phyloP scores from a whole-genome alignment of 2,113 vertebrate genomes.

The Actenoides hombroni region DNA sequence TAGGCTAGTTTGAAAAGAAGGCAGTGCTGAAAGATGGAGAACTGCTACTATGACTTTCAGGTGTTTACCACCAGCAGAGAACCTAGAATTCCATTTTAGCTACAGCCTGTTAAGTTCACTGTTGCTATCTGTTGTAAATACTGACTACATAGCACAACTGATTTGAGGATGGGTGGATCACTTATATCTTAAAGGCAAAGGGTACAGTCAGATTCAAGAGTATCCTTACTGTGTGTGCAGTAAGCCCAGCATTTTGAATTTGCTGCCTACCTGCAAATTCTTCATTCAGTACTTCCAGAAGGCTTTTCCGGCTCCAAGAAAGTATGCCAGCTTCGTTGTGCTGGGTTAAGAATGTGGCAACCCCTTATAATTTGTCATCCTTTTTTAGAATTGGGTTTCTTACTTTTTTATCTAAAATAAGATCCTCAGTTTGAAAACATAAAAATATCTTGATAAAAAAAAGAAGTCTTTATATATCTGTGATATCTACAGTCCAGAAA shows the following conservation, averaged over 20 bases:
- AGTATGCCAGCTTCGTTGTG: background rate
- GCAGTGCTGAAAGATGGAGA: background rate
- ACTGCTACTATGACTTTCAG: background rate
- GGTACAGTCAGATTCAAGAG: background rate
- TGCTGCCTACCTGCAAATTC: background rate
- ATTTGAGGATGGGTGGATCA: background rate
- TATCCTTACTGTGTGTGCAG: background rate
- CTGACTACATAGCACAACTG: background rate
- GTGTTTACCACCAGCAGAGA: background rate
- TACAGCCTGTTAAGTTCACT: background rate
- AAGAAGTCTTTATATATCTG: background rate
- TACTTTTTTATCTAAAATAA: background rate
- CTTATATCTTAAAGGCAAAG: background rate
- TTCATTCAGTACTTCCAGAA: background rate
- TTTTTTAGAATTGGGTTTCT: background rate
- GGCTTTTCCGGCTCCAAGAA: background rate
- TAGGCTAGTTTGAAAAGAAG: background rate
- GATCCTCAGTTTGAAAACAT: background rate
- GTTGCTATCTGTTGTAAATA: background rate
- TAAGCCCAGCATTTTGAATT: background rate
- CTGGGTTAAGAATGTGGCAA: background rate
- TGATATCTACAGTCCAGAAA: background rate
- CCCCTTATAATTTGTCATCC: background rate
- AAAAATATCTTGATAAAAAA: background rate
- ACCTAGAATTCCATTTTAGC: background rate